phyloP scores from a whole-genome alignment of 1,140 invertebrate species.

The Drosophila subobscura region DNA sequence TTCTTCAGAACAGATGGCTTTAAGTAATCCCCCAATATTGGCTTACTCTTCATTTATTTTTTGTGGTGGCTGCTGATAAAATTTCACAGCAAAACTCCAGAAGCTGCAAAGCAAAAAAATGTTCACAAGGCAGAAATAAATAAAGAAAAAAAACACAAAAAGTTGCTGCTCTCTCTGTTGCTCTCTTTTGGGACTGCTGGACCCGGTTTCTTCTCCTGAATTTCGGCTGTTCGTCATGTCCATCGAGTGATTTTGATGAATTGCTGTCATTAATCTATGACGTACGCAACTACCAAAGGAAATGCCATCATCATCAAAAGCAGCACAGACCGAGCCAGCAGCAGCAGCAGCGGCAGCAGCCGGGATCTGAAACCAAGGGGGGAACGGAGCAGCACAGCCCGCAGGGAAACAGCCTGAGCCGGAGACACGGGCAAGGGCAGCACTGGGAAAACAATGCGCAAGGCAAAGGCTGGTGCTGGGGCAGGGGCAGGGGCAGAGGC shows the following conservation, averaged over 20 bases:
- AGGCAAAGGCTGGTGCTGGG: constrained; percentile 3
- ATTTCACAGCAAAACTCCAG: constrained; percentile 28
- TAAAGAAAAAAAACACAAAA: constrained; percentile 31
- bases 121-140: constrained; percentile 14
- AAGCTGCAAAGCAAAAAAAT: constrained; percentile 20
- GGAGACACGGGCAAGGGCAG: constrained; percentile 8
- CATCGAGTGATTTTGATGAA: constrained; percentile 84
- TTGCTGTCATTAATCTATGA: constrained; percentile 84
- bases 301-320: constrained; percentile 83
- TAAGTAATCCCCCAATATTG: background rate
- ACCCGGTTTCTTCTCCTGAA: constrained; percentile 64
- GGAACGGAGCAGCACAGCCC: constrained; percentile 25
- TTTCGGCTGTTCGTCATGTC: constrained; percentile 82
- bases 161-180: constrained; percentile 22
- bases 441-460: constrained; percentile 53
- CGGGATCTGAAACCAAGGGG: constrained; percentile 37
- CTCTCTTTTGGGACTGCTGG: constrained; percentile 15
- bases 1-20: background rate
- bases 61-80: constrained; percentile 8
- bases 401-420: constrained; percentile 46
- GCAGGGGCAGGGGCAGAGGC: constrained; percentile 8
- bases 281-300: constrained; percentile 83
- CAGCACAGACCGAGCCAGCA: constrained; percentile 54
- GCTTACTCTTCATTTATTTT: background rate
- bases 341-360: constrained; percentile 38